These are phyloP conservation scores for Panurus biarmicus DNA, from an alignment of 2,113 vertebrate species.

Conservation along the genomic window DNA sequence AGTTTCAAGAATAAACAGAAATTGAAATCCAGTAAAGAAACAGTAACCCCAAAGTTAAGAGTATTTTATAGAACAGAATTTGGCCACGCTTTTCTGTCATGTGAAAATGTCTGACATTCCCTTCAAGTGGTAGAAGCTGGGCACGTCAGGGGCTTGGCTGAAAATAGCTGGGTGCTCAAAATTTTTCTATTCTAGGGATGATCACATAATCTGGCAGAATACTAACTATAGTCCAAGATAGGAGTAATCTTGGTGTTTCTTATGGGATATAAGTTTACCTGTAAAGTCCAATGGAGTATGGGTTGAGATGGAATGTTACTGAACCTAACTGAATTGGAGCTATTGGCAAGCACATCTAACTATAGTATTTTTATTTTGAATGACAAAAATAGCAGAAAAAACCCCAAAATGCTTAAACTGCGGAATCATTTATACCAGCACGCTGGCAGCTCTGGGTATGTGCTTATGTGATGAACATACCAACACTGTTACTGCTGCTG, in stretches of 20 bases:
- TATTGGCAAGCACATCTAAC: neutral
- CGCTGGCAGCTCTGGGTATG: neutral
- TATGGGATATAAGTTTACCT: neutral
- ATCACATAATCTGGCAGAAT: neutral
- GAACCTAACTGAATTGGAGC: neutral
- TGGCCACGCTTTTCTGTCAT: neutral
- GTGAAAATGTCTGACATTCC: neutral
- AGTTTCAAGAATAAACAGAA: neutral
- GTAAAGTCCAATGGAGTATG: neutral
- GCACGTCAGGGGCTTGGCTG: neutral
- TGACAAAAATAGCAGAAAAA: neutral
- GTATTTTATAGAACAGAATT: neutral
- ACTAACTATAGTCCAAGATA: neutral
- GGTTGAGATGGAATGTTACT: neutral
- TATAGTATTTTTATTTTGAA: neutral
- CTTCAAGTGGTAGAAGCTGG: neutral
- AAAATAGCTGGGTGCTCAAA: neutral
- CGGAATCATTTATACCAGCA: neutral
- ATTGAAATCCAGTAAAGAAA: neutral
- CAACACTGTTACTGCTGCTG: neutral
- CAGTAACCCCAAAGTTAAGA: neutral
- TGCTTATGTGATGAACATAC: neutral
- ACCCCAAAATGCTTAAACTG: neutral
- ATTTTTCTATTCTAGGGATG: neutral
- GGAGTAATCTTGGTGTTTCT: neutral